Percentiles rank a stretch among this genome's conserved stretches.
phyloP scores from a whole-genome alignment of 2,797 vertebrate genomes.

The Neoniphon sammara region DNA sequence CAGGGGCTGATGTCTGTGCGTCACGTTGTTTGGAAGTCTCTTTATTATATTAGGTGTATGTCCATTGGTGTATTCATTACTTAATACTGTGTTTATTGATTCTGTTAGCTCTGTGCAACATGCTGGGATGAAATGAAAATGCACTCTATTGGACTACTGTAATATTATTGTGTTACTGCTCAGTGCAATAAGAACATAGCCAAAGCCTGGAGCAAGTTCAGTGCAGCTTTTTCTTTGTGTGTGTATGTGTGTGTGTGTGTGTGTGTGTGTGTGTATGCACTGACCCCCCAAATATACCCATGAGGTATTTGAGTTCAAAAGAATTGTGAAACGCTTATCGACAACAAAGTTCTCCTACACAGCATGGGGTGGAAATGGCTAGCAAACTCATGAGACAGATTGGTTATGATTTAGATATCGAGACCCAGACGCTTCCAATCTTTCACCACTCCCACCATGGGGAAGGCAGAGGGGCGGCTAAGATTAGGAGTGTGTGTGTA shows the following conservation, averaged over 20 bases:
- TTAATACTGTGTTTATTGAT: constrained; percentile 51
- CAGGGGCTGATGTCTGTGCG: constrained; percentile 3
- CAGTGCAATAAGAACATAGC: constrained; percentile 26
- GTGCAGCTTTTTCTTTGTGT: constrained; percentile 10
- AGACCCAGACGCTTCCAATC: constrained; percentile 12
- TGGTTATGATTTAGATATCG: constrained; percentile 51
- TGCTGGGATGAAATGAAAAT: constrained; percentile 34
- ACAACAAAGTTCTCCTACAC: constrained; percentile 38
- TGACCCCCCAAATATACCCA: constrained; percentile 42
- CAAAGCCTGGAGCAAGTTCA: constrained; percentile 36
- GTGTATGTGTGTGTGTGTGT: too few species aligned
- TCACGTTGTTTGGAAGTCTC: constrained; percentile 38
- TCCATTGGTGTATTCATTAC: constrained; percentile 35
- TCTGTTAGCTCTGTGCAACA: constrained; percentile 27
- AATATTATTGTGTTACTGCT: constrained; percentile 39
- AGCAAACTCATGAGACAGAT: constrained; percentile 36
- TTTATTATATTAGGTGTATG: constrained; percentile 27
- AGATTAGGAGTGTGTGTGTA: constrained; percentile 55
- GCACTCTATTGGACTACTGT: constrained; percentile 37
- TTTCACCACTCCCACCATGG: constrained; percentile 13
- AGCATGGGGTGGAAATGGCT: constrained; percentile 34
- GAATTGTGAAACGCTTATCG: constrained; percentile 45
- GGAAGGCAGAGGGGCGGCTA: not conserved
- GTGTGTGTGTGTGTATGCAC: too few species aligned
- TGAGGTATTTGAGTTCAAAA: constrained; percentile 47